Base-by-base conservation (phyloP, 1,140 invertebrate species). In the Pseudoatta argentina region DNA sequence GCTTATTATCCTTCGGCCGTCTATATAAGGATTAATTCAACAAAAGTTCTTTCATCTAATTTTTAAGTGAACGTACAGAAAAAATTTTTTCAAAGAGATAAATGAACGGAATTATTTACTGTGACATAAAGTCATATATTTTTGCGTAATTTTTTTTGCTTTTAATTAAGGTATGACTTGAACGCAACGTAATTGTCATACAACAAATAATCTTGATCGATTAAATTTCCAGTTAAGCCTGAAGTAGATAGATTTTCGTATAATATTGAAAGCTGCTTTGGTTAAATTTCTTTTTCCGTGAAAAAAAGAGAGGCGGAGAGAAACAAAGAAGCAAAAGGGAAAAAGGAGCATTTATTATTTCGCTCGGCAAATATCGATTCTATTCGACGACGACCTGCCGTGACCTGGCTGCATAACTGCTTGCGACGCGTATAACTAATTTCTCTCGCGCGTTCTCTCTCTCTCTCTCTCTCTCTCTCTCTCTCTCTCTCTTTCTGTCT, bases 401-500 rank as follows among this genome's bases (percentile, higher is more conserved):
- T 92, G 92, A 93, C 91, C 91, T 85, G 88, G 30, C 87, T 90
- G 67, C 86, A 92, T 91, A 93, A 93, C 86, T 92, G 86, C 81
- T 61, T 18, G 69, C 79, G 53, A 87, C 75, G 57, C 69, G 67
- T 81, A 72, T 67, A 30, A 48, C 81, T 87, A 87, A 87, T 89
- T 79, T 77, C 63, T 61, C 34, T 30, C 55, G 39, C 39, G 12
- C 24, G 8, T 16, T 55, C 39, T 44, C 63, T 61, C 69, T 48
- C 75, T 34, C 39, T 57, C 34, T 30, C 55, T 30, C 27, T 30
- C 27, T 30, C 27, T 30, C 27, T 30, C 27, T 30, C 27, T 30
- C n/a, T n/a, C n/a, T n/a, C n/a, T n/a, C n/a, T n/a, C 27, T 30
- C 27, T 30, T 0, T 30, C 3, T 44, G 10, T 21, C 12, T 51